Conservation (phyloP, 2,797 vertebrate genomes). For the Gymnocypris eckloni region DNA sequence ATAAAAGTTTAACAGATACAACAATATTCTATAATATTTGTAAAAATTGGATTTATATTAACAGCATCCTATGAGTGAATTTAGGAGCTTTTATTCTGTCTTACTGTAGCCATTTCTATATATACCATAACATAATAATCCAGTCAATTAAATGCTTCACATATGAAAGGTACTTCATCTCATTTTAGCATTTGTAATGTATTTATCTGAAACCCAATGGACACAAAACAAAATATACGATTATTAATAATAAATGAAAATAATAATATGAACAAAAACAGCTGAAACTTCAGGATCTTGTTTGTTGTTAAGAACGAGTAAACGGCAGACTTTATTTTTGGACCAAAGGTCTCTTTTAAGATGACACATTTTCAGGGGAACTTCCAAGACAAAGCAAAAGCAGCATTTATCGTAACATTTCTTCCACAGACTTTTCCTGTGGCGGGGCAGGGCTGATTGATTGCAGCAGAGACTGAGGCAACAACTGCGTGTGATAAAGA, state of each 20-base stretch:
- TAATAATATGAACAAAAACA: not conserved
- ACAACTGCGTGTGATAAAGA: slow-evolving; percentile 30
- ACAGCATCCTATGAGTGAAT: not conserved
- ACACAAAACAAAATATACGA: not conserved
- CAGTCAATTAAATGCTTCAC: not conserved
- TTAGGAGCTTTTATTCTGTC: not conserved
- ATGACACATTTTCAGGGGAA: not conserved
- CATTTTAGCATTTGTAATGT: not conserved
- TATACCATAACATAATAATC: not conserved
- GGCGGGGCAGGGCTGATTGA: not conserved
- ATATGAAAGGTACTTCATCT: not conserved
- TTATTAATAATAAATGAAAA: not conserved
- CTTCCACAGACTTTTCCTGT: not conserved
- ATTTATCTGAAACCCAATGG: not conserved
- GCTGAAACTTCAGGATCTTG: not conserved
- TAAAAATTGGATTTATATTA: too few species aligned
- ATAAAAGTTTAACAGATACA: too few species aligned
- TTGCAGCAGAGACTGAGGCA: not conserved
- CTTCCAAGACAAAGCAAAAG: not conserved
- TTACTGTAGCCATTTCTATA: not conserved
- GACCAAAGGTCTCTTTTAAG: not conserved
- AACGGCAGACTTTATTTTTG: too few species aligned
- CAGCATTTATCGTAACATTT: not conserved
- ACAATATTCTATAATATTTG: too few species aligned
- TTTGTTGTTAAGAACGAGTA: not conserved